Base-by-base conservation (phyloP, 2,888 invertebrate genomes). In the Pristionchus japonicus region DNA sequence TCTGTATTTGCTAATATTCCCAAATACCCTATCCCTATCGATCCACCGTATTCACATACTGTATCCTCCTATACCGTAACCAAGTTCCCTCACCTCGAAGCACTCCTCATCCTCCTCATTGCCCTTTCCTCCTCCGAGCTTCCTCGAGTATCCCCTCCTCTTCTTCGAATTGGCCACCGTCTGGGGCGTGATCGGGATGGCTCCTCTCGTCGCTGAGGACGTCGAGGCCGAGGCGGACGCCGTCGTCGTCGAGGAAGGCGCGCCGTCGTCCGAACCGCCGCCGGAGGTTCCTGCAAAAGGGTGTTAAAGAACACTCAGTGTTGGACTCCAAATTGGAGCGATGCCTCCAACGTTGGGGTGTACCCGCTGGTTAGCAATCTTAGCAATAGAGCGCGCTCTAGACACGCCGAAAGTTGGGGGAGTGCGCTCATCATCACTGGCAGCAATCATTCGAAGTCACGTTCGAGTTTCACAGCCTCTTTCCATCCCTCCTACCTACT, bases 101-200 rank as follows among this genome's bases (percentile, higher is more conserved):
- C 91, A 91, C 70, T 91, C 91, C 49, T 92, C 92, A 37, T 92
- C 92, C 49, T 92, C 92, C 37, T 91, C 92, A 43, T 89, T 89
- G 61, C 91, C 89, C 77, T 91, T 91, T 27, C 90, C 89, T 83
- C 89, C 90, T 15, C 70, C 89, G 61, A n/a, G 87, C 92, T 82
- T 88, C 83, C 47, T 90, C 88, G 77, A 57, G 87, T 87, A 64
- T 1, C 87, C 87, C n/a, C 87, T 11, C 40, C 87, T 23, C 87
- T 87, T 87, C 80, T 88, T 91, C 90, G 82, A 85, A n/a, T 83
- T 89, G 74, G 83, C 90, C 37, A 91, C 91, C 0, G 92, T 92
- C 83, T 90, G 91, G 13, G 92, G 92, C n/a, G 90, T 90, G 27
- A 89, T 86, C 6, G 91, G 90, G 9, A 88, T 43, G n/a, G 77